Evolutionary conservation across 2,888 invertebrate species (phyloP).

Genomic region (Drosophila affinis): DNA sequence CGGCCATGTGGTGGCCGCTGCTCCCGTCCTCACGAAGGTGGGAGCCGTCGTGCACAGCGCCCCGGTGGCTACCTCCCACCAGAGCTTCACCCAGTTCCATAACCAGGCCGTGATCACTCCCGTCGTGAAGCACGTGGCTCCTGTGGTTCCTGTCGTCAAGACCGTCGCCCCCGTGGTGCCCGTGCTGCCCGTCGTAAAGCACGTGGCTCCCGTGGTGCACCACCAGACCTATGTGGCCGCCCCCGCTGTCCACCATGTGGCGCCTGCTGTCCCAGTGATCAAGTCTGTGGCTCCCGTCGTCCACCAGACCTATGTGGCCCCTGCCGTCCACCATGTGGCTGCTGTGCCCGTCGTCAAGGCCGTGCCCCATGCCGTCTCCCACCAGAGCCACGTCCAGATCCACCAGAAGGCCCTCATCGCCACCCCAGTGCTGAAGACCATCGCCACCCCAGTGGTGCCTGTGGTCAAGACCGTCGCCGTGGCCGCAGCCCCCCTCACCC

Average conservation of each 20-base stretch:
- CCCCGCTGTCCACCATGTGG: conserved; percentile 45
- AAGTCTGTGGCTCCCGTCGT: conserved; percentile 33
- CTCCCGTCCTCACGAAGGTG: conserved; percentile 80
- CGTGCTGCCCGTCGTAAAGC: conserved; percentile 31
- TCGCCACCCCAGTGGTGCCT: conserved; percentile 57
- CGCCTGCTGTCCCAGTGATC: conserved; percentile 42
- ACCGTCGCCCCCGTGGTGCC: conserved; percentile 40
- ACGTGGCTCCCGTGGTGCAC: conserved; percentile 19
- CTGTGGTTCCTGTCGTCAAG: conserved; percentile 57
- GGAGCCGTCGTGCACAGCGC: conserved; percentile 81
- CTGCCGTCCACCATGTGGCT: conserved; percentile 50
- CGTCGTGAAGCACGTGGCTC: conserved; percentile 56
- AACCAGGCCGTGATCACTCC: conserved; percentile 83
- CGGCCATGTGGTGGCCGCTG: conserved; percentile 58
- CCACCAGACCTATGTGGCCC: conserved; percentile 47
- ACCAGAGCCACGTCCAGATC: conserved; percentile 77
- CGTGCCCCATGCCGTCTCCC: conserved; percentile 55
- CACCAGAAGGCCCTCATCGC: conserved; percentile 67
- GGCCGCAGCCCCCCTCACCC: conserved; percentile 64
- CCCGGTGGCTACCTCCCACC: conserved; percentile 85
- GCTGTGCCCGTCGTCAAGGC: conserved; percentile 44
- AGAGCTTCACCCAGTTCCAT: conserved; percentile 85
- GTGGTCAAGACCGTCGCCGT: conserved; percentile 54
- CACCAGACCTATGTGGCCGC: conserved; percentile 21
- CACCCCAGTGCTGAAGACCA: conserved; percentile 63